phyloP scores from a whole-genome alignment of 2,888 invertebrate genomes.

The Exocentrus adspersus region DNA sequence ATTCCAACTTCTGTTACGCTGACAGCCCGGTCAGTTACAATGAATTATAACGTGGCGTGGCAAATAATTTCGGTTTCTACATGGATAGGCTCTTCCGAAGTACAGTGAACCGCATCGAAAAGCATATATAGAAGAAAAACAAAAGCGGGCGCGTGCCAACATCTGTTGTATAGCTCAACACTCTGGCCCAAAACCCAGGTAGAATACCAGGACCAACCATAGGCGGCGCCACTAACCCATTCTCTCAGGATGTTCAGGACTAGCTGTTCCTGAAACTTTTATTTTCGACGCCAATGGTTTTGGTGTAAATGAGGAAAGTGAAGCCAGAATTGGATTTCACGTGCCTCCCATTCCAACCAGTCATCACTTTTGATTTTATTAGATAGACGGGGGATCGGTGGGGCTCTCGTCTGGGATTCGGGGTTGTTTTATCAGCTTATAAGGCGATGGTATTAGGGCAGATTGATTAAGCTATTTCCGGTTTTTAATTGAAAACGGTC shows the following conservation, averaged over 20 bases:
- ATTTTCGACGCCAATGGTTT: no score
- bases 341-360: constrained; percentile 11
- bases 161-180: constrained; percentile 22
- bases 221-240: no score
- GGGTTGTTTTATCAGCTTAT: not conserved
- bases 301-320: constrained; percentile 14
- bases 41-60: not conserved
- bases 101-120: constrained; percentile 22
- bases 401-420: not conserved
- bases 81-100: not conserved
- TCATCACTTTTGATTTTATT: constrained; percentile 29
- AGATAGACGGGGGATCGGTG: not conserved
- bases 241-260: no score
- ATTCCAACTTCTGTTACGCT: no score
- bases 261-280: no score
- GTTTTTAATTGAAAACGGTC: constrained; percentile 23
- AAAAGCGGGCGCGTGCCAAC: constrained; percentile 22
- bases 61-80: not conserved
- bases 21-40: constrained; percentile 3
- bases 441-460: constrained; percentile 6
- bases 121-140: constrained; percentile 11
- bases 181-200: not conserved
- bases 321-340: not conserved
- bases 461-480: constrained; percentile 26
- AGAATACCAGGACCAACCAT: not conserved